Percentiles rank a stretch among this genome's conserved stretches.
phyloP scores from a whole-genome alignment of 2,113 vertebrate genomes.

The Coreoperca whiteheadi region DNA sequence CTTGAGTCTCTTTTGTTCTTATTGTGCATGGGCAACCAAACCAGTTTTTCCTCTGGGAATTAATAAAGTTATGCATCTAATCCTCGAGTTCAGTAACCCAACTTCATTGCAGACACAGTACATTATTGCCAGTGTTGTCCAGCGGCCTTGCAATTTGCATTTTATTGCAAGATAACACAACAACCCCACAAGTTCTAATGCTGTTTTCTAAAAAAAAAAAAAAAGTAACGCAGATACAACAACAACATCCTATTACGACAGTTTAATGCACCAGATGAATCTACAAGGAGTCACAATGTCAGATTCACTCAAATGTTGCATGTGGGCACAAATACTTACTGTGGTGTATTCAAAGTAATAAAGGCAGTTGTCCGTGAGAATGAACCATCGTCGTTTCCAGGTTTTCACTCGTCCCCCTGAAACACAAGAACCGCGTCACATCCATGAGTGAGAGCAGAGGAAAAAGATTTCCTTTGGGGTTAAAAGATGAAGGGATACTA shows the following conservation, averaged over 20 bases:
- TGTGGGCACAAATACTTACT: conserved; percentile 73
- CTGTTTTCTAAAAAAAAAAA: not conserved
- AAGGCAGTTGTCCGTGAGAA: conserved; percentile 87
- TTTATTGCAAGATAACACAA: not conserved
- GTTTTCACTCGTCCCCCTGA: conserved; percentile 87
- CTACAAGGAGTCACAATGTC: not conserved
- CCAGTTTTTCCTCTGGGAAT: not conserved
- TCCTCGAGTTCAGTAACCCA: not conserved
- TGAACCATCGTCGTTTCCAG: conserved; percentile 88
- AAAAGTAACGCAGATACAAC: not conserved
- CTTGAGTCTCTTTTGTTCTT: conserved; percentile 3
- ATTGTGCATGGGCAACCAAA: not conserved
- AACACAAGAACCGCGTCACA: conserved; percentile 23
- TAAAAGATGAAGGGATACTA: conserved; percentile 6
- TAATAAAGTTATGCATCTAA: conserved; percentile 2
- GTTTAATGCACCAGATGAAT: not conserved
- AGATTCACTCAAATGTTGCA: not conserved
- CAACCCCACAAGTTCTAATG: not conserved
- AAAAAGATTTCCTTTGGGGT: not conserved
- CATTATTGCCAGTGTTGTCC: not conserved
- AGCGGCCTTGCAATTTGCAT: not conserved
- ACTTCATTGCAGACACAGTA: not conserved
- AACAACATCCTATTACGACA: not conserved
- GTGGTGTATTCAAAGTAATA: conserved; percentile 89
- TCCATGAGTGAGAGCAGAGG: not conserved